phyloP scores from a whole-genome alignment of 2,797 vertebrate species.

The Dallia pectoralis region DNA sequence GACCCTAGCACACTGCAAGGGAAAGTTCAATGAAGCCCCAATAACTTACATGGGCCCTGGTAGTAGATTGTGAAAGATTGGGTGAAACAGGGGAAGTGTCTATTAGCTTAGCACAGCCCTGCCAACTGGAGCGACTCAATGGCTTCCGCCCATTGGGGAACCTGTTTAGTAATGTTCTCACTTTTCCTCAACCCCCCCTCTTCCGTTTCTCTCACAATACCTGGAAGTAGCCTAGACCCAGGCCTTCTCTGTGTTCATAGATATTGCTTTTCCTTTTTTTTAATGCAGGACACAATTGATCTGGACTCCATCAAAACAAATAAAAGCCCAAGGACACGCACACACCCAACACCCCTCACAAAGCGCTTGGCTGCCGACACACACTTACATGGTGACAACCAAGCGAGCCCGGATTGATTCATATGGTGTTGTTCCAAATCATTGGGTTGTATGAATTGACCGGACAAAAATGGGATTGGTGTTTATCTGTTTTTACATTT shows the following conservation, averaged over 20 bases:
- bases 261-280: constrained; percentile 63
- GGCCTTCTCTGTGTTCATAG: constrained; percentile 74
- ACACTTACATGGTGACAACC: constrained; percentile 42
- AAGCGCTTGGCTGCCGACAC: constrained; percentile 57
- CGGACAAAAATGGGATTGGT: not conserved
- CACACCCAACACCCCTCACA: constrained; percentile 49
- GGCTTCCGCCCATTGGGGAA: constrained; percentile 76
- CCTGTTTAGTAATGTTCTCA: constrained; percentile 81
- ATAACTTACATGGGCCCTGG: not conserved
- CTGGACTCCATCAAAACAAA: constrained; percentile 68
- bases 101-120: constrained; percentile 43
- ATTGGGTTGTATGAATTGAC: not conserved
- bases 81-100: constrained; percentile 52
- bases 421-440: constrained; percentile 3
- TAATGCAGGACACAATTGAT: constrained; percentile 65
- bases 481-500: not conserved
- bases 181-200: constrained; percentile 76
- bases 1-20: not conserved
- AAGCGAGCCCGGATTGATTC: constrained; percentile 32
- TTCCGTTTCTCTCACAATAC: constrained; percentile 81
- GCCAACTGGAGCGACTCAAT: constrained; percentile 70
- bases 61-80: constrained; percentile 36
- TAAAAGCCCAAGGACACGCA: constrained; percentile 63
- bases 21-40: not conserved
- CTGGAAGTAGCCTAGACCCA: constrained; percentile 81